These are phyloP conservation scores for Cyphomyrus plagiostoma DNA, from an alignment of 2,113 vertebrate species.

Conservation along the genomic window DNA sequence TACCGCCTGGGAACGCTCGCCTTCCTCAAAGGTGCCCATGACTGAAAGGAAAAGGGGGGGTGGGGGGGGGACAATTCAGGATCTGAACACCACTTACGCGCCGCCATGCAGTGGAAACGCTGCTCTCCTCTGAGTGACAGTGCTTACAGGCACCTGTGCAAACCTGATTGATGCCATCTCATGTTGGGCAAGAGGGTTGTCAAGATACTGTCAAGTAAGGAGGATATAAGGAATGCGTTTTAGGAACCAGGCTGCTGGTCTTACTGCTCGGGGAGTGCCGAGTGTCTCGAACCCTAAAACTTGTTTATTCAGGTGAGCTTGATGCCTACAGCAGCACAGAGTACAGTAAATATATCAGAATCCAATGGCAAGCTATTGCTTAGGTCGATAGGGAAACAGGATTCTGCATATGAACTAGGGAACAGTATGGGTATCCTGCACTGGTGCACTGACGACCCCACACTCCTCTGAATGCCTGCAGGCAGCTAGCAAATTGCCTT, in stretches of 20 bases:
- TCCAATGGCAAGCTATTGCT: not conserved
- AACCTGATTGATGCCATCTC: not conserved
- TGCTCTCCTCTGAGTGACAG: not conserved
- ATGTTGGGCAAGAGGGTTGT: not conserved
- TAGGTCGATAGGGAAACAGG: not conserved
- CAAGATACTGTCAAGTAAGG: not conserved
- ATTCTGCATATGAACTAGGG: not conserved
- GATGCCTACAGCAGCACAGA: not conserved
- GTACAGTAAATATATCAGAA: not conserved
- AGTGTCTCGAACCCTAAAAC: not conserved
- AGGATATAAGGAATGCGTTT: not conserved
- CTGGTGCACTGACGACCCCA: not conserved
- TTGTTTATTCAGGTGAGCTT: not conserved
- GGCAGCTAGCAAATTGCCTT: not conserved
- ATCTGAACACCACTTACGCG: not conserved
- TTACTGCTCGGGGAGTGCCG: not conserved
- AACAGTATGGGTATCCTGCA: not conserved
- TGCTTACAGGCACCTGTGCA: not conserved
- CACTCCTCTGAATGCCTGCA: not conserved
- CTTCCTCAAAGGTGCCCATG: slow-evolving; percentile 91
- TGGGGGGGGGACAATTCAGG: not conserved
- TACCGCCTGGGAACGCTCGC: slow-evolving; percentile 68
- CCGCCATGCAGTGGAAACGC: not conserved
- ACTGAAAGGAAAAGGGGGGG: slow-evolving; percentile 54
- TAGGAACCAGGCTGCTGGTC: not conserved